Evolutionary conservation across 1,140 invertebrate species (phyloP).

Genomic region (Lysiphlebus fabarum): DNA sequence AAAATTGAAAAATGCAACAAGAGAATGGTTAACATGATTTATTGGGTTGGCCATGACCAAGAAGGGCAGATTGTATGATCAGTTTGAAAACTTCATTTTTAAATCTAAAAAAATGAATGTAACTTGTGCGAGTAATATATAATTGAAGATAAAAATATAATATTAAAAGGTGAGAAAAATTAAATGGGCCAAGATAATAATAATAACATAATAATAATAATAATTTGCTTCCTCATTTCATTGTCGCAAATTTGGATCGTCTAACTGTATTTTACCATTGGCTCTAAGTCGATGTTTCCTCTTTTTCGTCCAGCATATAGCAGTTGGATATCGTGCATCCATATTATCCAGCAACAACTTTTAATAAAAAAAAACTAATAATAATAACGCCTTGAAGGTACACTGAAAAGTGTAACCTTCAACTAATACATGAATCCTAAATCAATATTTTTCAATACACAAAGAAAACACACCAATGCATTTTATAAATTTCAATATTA

Average conservation of each 20-base stretch:
- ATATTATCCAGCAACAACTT: neutral
- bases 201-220: too few relatives aligned
- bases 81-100: constrained; percentile 23
- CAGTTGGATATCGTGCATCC: constrained; percentile 8
- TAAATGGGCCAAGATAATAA: constrained; percentile 10
- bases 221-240: constrained; percentile 43
- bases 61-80: constrained; percentile 1
- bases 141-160: neutral
- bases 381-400: constrained; percentile 19
- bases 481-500: too few relatives aligned
- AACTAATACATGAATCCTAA: neutral
- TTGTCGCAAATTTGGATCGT: constrained; percentile 53
- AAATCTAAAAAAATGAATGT: neutral
- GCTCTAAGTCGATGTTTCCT: constrained; percentile 30
- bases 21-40: constrained; percentile 17
- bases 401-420: constrained; percentile 6
- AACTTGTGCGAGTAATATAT: neutral
- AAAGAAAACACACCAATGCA: too few relatives aligned
- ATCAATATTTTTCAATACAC: neutral
- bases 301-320: neutral
- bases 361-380: neutral
- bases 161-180: neutral
- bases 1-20: too few relatives aligned
- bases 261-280: constrained; percentile 46
- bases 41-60: constrained; percentile 24